Evolutionary conservation across 2,888 invertebrate species (phyloP), one percentile per base, ranked within the genome.

Genomic region (Xestia ashworthii): DNA sequence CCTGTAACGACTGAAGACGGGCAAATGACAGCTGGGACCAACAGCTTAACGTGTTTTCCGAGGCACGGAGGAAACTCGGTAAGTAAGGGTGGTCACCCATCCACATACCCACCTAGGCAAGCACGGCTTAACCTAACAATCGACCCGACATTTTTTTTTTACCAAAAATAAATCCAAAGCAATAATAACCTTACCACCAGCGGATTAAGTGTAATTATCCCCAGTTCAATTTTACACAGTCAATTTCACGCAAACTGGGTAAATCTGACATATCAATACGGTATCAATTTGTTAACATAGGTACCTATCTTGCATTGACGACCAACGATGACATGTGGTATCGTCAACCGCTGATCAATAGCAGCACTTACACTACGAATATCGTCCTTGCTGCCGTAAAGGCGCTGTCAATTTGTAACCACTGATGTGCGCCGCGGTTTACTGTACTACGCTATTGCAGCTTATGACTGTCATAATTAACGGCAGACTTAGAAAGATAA

Each of bases 181-280:
- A n/a, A 55, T n/a, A 55, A 46, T 41, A 69, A 64, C 32, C 44
- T 53, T 32, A 9, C 16, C 32, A 74, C 19, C 16, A 4, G 25
- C 46, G 44, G 38, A n/a, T 66, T 41, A 62, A 67, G 41, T 73
- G 71, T 70, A 66, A 79, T 67, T 58, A 68, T 76, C 12, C 19
- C 44, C 16, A 25, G 16, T 38, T 3, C 9, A 46, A 74, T 44
- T 3, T 44, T 46, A 48, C 50, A 32, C 60, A 69, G 32, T 25
- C 48, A 78, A 71, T 82, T 70, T 66, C 22, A 25, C 53, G 38
- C 9, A 74, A 41, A 60, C 44, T 5, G 48, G 48, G 44, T 73
- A 78, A 83, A 58, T 55, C 64, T 71, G 12, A n/a, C 44, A 46
- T 72, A 71, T 68, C 69, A 58, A 53, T 32, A 32, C 46, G 58